Conservation (phyloP, 2,888 invertebrate genomes). For the Scaptomyza flava region DNA sequence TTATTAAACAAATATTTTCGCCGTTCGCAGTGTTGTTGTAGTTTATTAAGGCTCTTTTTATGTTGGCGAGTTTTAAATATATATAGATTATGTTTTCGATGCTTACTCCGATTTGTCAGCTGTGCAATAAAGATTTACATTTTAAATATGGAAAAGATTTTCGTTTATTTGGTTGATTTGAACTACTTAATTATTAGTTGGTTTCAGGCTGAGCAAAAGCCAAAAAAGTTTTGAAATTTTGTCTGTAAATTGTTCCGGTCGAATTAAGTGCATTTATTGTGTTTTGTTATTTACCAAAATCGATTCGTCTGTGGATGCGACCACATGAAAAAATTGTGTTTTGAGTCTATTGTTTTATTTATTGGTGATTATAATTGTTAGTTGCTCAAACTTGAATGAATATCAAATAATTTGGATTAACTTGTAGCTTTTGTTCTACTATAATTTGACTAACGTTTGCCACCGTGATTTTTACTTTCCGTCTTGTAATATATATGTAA, state of each 20-base stretch:
- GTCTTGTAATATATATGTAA: slow-evolving; percentile 46
- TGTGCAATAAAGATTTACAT: slow-evolving; percentile 34
- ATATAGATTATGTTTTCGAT: slow-evolving; percentile 60
- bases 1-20: slow-evolving; percentile 39
- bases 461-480: slow-evolving; percentile 67
- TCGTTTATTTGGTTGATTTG: slow-evolving; percentile 53
- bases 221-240: slow-evolving; percentile 8
- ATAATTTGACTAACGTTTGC: slow-evolving; percentile 78
- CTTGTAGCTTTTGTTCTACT: slow-evolving; percentile 66
- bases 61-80: slow-evolving; percentile 72
- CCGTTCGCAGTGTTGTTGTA: slow-evolving; percentile 79
- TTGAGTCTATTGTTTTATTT: slow-evolving; percentile 67
- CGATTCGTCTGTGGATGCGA: slow-evolving; percentile 6
- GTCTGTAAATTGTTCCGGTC: slow-evolving; percentile 53
- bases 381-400: slow-evolving; percentile 65
- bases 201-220: slow-evolving; percentile 39
- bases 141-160: slow-evolving; percentile 29
- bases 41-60: slow-evolving; percentile 72
- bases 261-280: slow-evolving; percentile 21
- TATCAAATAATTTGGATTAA: slow-evolving; percentile 76
- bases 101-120: slow-evolving; percentile 25
- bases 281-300: slow-evolving; percentile 13
- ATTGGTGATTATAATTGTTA: slow-evolving; percentile 56
- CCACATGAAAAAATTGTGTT: slow-evolving; percentile 23
- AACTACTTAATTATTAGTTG: slow-evolving; percentile 70